Percentiles rank a stretch among this genome's conserved stretches.
Conservation (phyloP, 2,797 vertebrate species). For the Vipera latastei region DNA sequence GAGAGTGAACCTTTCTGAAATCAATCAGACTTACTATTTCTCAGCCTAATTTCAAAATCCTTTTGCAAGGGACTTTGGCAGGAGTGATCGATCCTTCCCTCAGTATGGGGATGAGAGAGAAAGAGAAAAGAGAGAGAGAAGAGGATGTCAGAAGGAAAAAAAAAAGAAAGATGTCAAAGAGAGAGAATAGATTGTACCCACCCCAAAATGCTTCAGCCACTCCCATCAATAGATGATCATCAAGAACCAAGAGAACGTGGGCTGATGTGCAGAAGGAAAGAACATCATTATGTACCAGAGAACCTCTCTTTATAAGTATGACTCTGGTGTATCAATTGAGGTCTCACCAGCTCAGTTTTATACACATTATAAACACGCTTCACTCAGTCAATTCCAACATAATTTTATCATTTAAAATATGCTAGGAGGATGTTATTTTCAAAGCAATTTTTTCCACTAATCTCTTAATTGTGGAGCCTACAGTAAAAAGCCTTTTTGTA, state of each 20-base stretch:
- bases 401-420: constrained; percentile 34
- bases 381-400: constrained; percentile 41
- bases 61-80: background rate
- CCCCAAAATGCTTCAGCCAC: background rate
- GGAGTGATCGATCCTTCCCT: background rate
- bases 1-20: background rate
- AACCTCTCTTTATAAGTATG: background rate
- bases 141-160: background rate
- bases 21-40: background rate
- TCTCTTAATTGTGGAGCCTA: constrained; percentile 56
- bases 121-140: background rate
- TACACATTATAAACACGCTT: constrained; percentile 21
- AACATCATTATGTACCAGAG: background rate
- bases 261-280: background rate
- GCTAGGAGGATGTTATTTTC: constrained; percentile 49
- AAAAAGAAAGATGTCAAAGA: background rate
- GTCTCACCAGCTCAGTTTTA: constrained; percentile 52
- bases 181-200: background rate
- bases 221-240: background rate
- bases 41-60: background rate
- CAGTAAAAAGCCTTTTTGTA: constrained; percentile 37
- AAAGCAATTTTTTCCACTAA: constrained; percentile 55
- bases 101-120: background rate
- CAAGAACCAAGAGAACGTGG: background rate
- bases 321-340: constrained; percentile 25